Base-by-base conservation (phyloP, 1,140 invertebrate genomes). In the Elysia chlorotica region DNA sequence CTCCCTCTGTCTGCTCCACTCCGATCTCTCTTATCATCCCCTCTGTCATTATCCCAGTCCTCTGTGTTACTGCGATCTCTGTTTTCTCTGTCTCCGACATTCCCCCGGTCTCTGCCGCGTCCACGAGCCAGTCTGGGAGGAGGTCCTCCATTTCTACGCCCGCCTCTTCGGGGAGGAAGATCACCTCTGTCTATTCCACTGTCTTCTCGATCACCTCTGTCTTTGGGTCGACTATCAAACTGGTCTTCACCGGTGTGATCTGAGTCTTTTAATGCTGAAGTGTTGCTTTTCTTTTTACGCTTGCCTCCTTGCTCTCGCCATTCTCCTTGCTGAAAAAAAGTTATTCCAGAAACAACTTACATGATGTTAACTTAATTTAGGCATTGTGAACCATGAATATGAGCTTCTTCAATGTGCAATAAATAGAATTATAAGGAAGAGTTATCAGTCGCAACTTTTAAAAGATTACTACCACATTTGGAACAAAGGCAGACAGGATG, bases 1-100 rank as follows among this genome's bases (percentile, higher is more conserved):
- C 87, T 73, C 74, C 89, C 78, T 83, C 89, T 88, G 28, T 79
- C 78, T 61, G 78, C 70, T 57, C 90, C 87, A 38, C 90, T 71
- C 59, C 74, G 74, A 35, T 79, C 75, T 72, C 77, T 68, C 17
- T 65, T 65, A 41, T 71, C 71, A 21, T 71, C 62, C 36, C 38
- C 48, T 59, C 65, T 61, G 30, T 75, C 63, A 59, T 65, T 72
- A 33, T 73, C 69, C 70, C 70, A 76, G 14, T 76, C 71, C 62
- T 71, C 75, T 48, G 67, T 71, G 31, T 67, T 67, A 54, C 53
- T 66, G 17, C 73, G 53, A 62, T 73, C 71, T 25, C 71, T 69
- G 37, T 65, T 57, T 56, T 70, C 69, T 33, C 76, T 30, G 25
- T 75, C 73, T 59, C 83, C 82, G 76, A 88, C 70, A 68, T 78